Base-by-base conservation (phyloP, 2,888 invertebrate species). In the Chouioia cunea region DNA sequence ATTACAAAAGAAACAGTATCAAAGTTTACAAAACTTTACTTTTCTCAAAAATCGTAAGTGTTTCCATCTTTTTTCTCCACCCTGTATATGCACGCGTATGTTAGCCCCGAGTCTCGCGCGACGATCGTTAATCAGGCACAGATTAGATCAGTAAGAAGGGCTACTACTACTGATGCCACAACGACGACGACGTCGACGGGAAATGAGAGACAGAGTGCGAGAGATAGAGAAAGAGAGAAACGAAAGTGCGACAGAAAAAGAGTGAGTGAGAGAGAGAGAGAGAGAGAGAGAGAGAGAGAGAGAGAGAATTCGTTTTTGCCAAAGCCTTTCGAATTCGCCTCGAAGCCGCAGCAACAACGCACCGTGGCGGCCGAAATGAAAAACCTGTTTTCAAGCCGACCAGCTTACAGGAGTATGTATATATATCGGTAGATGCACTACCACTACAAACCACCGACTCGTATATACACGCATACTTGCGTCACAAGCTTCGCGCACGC, bases 41-140 rank as follows among this genome's bases (percentile, higher is more conserved):
- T n/a, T n/a, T n/a, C n/a, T n/a, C n/a, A n/a, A n/a, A n/a, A n/a
- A n/a, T n/a, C n/a, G n/a, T n/a, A n/a, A n/a, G n/a, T 1, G 15
- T 12, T 14, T 14, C 46, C n/a, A 15, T 12, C 46, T 12, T 15
- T 46, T 46, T 15, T 46, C 46, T 46, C 46, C 14, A 46, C 46
- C 15, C 46, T 14, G 12, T 15, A 12, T 50, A 16, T 18, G 50
- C 50, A 50, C 50, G 50, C 50, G 50, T 50, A 16, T 50, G 16
- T 18, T 50, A 50, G 16, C 16, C 18, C 67, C 71, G 68, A 66
- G 73, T 70, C 68, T 66, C 73, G 73, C 73, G 76, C 79, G 78
- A 77, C 79, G 77, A 80, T 81, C 80, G 81, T 82, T 82, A 82
- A 82, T 82, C 81, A 82, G 80, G 76, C 79, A 77, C 76, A 79